Conservation (phyloP, 2,888 invertebrate species). For the Drosophila anceps region DNA sequence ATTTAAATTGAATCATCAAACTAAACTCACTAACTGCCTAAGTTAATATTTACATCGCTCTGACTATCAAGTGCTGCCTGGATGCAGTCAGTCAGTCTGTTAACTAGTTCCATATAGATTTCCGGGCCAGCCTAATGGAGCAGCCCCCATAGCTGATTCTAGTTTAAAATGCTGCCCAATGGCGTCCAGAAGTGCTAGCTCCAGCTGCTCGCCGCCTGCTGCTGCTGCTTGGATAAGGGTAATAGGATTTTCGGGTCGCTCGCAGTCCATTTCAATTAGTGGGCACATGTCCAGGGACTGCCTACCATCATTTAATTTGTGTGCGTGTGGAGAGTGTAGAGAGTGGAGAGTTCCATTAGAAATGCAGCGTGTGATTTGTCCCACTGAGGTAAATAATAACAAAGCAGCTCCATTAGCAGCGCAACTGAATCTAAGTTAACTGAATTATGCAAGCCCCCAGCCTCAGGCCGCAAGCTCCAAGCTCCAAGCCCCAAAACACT, state of each 20-base stretch:
- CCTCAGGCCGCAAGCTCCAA: not conserved
- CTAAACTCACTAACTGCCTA: conserved; percentile 18
- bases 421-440: conserved; percentile 1
- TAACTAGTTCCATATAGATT: not conserved
- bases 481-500: not conserved
- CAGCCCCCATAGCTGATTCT: not conserved
- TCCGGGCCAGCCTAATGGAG: not conserved
- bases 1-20: conserved; percentile 42
- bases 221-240: conserved; percentile 43
- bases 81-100: no score
- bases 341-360: conserved; percentile 4
- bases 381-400: conserved; percentile 29
- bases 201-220: conserved; percentile 11
- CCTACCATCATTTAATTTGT: conserved; percentile 60
- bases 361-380: conserved; percentile 13
- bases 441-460: not conserved
- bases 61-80: conserved; percentile 4
- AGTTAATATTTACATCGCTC: conserved; percentile 30
- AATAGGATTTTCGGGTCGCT: conserved; percentile 64
- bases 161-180: conserved; percentile 36
- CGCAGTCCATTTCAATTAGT: conserved; percentile 74
- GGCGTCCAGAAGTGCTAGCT: conserved; percentile 28
- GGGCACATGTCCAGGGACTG: conserved; percentile 29
- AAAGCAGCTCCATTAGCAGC: conserved; percentile 9
- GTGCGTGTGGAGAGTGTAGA: not conserved